Percentiles rank a stretch among this genome's conserved stretches.
Evolutionary conservation across 2,113 vertebrate genomes (phyloP).

Genomic region (Lepus timidus): DNA sequence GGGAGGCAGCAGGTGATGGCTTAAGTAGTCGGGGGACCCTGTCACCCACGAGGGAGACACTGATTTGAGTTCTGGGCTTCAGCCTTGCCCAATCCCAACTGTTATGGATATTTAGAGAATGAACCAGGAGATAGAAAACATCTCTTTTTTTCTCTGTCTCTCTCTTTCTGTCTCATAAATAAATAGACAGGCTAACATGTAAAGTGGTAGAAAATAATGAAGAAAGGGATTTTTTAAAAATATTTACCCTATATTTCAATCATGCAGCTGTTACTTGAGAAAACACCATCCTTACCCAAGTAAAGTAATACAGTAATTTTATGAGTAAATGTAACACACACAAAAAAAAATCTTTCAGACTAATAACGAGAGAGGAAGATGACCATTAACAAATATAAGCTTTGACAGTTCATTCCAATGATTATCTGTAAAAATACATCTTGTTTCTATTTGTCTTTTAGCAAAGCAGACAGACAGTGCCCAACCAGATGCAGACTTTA

Average conservation of each 20-base stretch:
- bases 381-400: not conserved
- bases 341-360: not conserved
- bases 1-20: too few relatives aligned
- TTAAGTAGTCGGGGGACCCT: too few relatives aligned
- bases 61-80: too few relatives aligned
- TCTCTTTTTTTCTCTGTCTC: too few relatives aligned
- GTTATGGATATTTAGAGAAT: too few relatives aligned
- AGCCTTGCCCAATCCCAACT: too few relatives aligned
- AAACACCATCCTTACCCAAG: not conserved
- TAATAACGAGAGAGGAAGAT: not conserved
- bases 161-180: too few relatives aligned
- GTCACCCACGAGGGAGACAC: too few relatives aligned
- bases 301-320: not conserved
- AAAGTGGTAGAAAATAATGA: not conserved
- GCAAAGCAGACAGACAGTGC: not conserved
- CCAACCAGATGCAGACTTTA: not conserved
- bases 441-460: not conserved
- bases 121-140: not conserved
- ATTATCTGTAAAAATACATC: not conserved
- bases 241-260: constrained; percentile 48
- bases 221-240: constrained; percentile 35
- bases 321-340: not conserved
- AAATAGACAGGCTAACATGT: not conserved
- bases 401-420: not conserved
- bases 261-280: constrained; percentile 50